Evolutionary conservation across 2,113 vertebrate species (phyloP), one percentile per base, ranked within the genome.

Genomic region (Elachura formosa): DNA sequence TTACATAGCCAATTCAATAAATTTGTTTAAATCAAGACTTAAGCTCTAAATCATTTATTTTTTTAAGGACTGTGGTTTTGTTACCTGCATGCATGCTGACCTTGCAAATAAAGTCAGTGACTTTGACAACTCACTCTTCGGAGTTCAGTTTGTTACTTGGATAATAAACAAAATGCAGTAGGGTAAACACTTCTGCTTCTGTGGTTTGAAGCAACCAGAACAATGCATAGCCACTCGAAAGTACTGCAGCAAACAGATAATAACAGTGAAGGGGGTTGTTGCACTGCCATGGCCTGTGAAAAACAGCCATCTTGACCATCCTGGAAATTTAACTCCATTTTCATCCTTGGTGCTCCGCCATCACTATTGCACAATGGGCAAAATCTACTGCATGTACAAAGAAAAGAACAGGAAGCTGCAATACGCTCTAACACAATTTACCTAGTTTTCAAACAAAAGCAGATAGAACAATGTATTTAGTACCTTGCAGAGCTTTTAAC

Each of bases 161-260:
- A 56, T 58, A 94, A 80, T 23, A 89, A 93, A 83, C 59, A 92
- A 77, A 77, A 90, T 85, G 12, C 72, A 88, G 71, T 23, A 63
- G 22, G 43, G 63, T 76, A 79, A 84, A 85, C 5, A 10, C 24
- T 79, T 79, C 62, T 92, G 58, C 77, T 92, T 78, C 58, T 67
- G 74, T 34, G 34, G 25, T 51, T 77, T 77, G 75, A 87, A 89
- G 72, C 75, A 96, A 80, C 26, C 41, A 87, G 72, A 93, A 85
- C 63, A 93, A 87, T 64, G 86, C 20, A 1, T 5, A 76, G 71
- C 46, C 84, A 91, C 71, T 82, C 11, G 2, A 16, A 73, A 89
- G 71, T 1, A 0, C 46, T 79, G 89, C 49, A 62, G 38, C 77
- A 93, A 95, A 62, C 49, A 49, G 77, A 46, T 62, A 91, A 7